A percentile compares a stretch with the other conserved stretches of the same genome.
Evolutionary conservation across 2,888 invertebrate species (phyloP).

Genomic region (Eledone cirrhosa): DNA sequence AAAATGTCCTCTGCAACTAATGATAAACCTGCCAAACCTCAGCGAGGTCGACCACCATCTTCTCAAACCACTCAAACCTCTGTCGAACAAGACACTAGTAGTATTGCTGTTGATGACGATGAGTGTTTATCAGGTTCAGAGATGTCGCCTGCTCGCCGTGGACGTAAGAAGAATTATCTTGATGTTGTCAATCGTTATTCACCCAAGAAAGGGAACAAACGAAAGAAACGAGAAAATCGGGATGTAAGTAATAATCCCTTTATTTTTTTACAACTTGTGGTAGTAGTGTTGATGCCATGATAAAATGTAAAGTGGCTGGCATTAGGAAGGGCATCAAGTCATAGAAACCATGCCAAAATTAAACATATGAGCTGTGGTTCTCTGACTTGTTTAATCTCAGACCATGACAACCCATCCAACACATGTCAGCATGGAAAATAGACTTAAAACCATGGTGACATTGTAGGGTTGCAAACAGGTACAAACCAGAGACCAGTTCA

Average conservation of each 20-base stretch:
- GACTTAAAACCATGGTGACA: no score
- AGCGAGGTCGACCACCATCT: not conserved
- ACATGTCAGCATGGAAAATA: no score
- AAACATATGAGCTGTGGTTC: no score
- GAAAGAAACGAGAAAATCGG: constrained; percentile 24
- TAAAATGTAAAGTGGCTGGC: no score
- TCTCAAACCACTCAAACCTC: not conserved
- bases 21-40: not conserved
- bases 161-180: not conserved
- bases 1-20: not conserved
- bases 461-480: no score
- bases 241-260: constrained; percentile 17
- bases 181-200: constrained; percentile 18
- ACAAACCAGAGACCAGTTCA: no score
- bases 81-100: not conserved
- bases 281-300: no score
- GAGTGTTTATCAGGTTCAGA: not conserved
- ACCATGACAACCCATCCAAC: no score
- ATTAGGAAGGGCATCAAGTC: no score
- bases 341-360: no score
- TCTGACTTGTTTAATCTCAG: no score
- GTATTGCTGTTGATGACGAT: not conserved
- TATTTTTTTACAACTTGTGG: not conserved
- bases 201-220: not conserved
- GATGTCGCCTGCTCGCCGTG: constrained; percentile 11